Evolutionary conservation across 2,888 invertebrate species (phyloP).

Genomic region (Alcis repandata): DNA sequence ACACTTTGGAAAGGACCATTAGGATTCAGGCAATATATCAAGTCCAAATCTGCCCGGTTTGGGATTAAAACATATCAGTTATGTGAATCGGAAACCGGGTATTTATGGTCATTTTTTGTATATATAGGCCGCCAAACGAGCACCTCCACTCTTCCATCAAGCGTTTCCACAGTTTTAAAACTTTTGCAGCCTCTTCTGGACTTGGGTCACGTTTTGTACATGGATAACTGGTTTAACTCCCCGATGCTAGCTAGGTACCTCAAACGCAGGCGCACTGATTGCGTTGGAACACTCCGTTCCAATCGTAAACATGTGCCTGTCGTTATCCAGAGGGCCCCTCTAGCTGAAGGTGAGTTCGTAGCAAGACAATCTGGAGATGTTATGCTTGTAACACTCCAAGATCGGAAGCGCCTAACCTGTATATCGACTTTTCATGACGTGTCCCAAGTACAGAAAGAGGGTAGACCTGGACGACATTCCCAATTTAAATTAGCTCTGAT

Average conservation of each 20-base stretch:
- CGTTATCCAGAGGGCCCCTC: slow-evolving; percentile 27
- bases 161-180: slow-evolving; percentile 18
- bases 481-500: slow-evolving; percentile 11
- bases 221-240: too few relatives aligned
- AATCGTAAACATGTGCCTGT: slow-evolving; percentile 18
- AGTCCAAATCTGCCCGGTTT: too few relatives aligned
- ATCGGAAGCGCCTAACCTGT: slow-evolving; percentile 17
- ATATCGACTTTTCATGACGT: too few relatives aligned
- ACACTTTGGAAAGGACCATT: too few relatives aligned
- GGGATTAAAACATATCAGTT: too few relatives aligned
- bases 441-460: too few relatives aligned
- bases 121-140: too few relatives aligned
- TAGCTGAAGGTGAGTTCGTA: slow-evolving; percentile 29
- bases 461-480: slow-evolving; percentile 17
- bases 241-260: slow-evolving; percentile 37
- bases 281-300: slow-evolving; percentile 35
- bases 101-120: too few relatives aligned
- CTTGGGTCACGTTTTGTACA: slow-evolving; percentile 30
- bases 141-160: slow-evolving; percentile 23
- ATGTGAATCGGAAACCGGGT: too few relatives aligned
- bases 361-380: too few relatives aligned
- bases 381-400: slow-evolving; percentile 17
- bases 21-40: too few relatives aligned
- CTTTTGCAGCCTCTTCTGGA: slow-evolving; percentile 21
- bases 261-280: slow-evolving; percentile 41